Evolutionary conservation across 2,113 vertebrate species (phyloP), one percentile per base, ranked within the genome.

Genomic region (Callionymus lyra): DNA sequence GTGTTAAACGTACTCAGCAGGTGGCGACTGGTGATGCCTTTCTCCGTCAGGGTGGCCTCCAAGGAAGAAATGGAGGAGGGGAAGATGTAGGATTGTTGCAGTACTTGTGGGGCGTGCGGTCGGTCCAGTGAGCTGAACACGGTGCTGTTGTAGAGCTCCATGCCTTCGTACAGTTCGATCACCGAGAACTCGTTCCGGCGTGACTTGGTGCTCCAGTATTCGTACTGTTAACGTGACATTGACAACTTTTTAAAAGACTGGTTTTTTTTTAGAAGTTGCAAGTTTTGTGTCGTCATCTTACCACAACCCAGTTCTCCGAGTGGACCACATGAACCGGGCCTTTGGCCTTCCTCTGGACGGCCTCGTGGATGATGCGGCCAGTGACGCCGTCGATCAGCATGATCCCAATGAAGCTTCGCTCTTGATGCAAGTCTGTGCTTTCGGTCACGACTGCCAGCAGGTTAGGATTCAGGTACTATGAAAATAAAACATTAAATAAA

Each of bases 261-360:
- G n/a, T 27, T 27, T 27, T 5, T 8, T 5, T 27, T 4, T 27
- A 27, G 4, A 8, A 27, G 21, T 27, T 8, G n/a, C n/a, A n/a
- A 34, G 31, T 10, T 33, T 17, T 6, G 9, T 1, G 12, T 31
- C 1, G 17, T 4, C 10, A 3, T 6, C 91, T 90, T 71, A 99
- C 95, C 91, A 98, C 92, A 59, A 99, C 88, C 95, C 95, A 99
- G 85, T 99, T 99, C 79, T 99, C 95, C 0, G 95, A 94, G 47
- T 99, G 95, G 17, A 99, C 94, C 1, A 97, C 82, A 49, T 93
- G 91, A 47, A 99, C 90, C 0, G 93, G 95, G 1, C 93, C 94
- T 64, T 66, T 89, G 12, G 94, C 87, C 71, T 92, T 95, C 50
- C 88, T 89, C 87, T 98, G 94, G 42, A 95, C 87, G 0, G 91